Percentiles rank a stretch among this genome's conserved stretches.
These are phyloP conservation scores for Papilio helenus DNA, from an alignment of 1,140 invertebrate species.

Conservation along the genomic window DNA sequence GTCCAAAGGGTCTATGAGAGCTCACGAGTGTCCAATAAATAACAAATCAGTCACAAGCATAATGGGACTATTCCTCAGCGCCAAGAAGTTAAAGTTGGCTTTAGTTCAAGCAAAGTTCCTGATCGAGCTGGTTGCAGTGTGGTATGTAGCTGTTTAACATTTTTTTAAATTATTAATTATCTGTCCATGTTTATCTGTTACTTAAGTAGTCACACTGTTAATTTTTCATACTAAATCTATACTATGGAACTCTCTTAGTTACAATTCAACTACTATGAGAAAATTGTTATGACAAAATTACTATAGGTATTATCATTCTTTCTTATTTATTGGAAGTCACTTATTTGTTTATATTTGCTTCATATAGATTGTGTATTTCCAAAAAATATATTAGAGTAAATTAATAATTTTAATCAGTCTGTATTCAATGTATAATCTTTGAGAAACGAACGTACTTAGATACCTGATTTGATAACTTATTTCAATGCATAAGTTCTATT, in stretches of 20 bases:
- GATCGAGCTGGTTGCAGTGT: conserved; percentile 45
- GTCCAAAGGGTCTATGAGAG: conserved; percentile 47
- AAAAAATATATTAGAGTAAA: no score
- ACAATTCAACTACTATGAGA: no score
- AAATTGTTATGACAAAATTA: no score
- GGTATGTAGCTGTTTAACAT: conserved; percentile 51
- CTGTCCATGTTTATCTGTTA: no score
- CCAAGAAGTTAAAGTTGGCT: conserved; percentile 73
- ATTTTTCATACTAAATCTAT: no score
- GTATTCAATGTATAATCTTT: not conserved
- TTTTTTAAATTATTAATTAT: not conserved
- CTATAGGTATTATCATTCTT: no score
- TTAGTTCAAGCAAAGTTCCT: conserved; percentile 70
- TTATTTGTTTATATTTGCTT: no score
- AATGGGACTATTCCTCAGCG: conserved; percentile 71
- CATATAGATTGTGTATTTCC: no score
- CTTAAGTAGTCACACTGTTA: no score
- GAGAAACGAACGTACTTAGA: not conserved
- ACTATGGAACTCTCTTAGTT: no score
- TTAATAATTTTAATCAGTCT: no score
- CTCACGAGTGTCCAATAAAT: conserved; percentile 73
- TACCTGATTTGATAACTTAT: not conserved
- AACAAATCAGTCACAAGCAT: conserved; percentile 77
- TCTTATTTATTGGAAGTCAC: no score
- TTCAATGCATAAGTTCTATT: not conserved